Evolutionary conservation across 2,113 vertebrate genomes (phyloP), one percentile per base, ranked within the genome.

Genomic region (Nanger granti): DNA sequence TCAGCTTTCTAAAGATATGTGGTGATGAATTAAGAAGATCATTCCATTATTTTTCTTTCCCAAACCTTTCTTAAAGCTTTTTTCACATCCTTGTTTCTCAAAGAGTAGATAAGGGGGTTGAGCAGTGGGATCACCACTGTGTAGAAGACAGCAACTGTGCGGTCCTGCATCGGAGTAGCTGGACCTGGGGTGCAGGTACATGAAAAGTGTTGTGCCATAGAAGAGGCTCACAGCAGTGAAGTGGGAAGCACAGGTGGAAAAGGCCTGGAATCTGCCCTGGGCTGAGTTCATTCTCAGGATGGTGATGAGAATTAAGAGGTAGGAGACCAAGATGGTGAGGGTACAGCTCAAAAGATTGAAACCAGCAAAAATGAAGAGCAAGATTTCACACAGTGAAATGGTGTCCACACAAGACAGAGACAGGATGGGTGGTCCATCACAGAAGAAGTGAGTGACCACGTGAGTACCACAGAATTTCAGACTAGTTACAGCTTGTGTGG

Each of bases 31-130:
- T 62, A 57, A 37, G 73, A 47, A 47, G 62, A 34, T 94, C 37
- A 91, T 76, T 64, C n/a, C 83, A 59, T 52, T 85, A 73, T 34
- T 96, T 94, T 93, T 80, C 60, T 95, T 37, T 59, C 47, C 96
- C 47, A 97, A 92, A 97, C 18, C 49, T 97, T 98, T 87, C 86
- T 95, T 89, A 98, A 83, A 8, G 95, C 96, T 41, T 92, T 91
- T 87, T 98, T 98, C 57, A 98, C 96, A 52, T 97, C 96, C 59
- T 96, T 97, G n/a, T 98, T 98, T 93, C 97, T 98, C 97, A 98
- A 80, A 44, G 97, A 98, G 60, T 96, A 98, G 47, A 98, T 87
- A 47, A 98, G 62, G 7, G 96, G 97, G 60, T 97, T 98, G 95
- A 96, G 76, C 96, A 97, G 66, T n/a, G 97, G 96, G 57, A 97